These are phyloP conservation scores for Perdita meconis DNA, from an alignment of 2,888 invertebrate genomes.

Conservation along the genomic window DNA sequence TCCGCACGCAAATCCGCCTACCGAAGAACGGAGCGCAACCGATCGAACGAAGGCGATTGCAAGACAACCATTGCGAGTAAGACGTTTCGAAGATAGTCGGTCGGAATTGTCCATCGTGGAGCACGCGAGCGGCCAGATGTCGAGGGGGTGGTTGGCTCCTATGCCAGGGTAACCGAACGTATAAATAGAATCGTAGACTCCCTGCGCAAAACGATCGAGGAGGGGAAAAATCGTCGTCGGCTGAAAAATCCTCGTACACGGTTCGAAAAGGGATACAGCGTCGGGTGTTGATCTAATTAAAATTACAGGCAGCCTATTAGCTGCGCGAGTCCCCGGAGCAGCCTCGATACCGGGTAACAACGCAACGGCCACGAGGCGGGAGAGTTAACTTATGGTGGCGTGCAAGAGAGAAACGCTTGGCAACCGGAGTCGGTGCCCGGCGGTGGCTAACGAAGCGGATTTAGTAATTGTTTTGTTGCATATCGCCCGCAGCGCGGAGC, in stretches of 20 bases:
- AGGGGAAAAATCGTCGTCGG: not conserved
- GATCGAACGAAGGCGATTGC: not conserved
- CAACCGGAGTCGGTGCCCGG: conserved; percentile 28
- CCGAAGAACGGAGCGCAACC: not conserved
- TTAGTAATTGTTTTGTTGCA: conserved; percentile 76
- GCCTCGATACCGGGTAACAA: conserved; percentile 62
- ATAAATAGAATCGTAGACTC: conserved; percentile 44
- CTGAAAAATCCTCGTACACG: conserved; percentile 46
- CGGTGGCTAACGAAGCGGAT: conserved; percentile 73
- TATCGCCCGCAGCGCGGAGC: conserved; percentile 59
- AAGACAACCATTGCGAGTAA: conserved; percentile 2
- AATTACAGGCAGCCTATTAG: conserved; percentile 69
- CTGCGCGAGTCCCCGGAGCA: conserved; percentile 51
- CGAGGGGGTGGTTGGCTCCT: conserved; percentile 18
- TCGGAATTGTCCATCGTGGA: conserved; percentile 4
- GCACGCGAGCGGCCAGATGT: conserved; percentile 7
- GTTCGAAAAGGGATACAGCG: conserved; percentile 51
- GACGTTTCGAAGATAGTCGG: not conserved
- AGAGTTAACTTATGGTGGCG: conserved; percentile 66
- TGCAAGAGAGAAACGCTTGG: conserved; percentile 51
- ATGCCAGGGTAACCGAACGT: conserved; percentile 8
- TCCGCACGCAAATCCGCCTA: not conserved
- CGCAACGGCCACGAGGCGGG: conserved; percentile 50
- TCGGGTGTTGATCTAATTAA: conserved; percentile 71
- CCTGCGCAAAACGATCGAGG: not conserved